Conservation (phyloP, 2,797 vertebrate genomes). For the Alauda arvensis region DNA sequence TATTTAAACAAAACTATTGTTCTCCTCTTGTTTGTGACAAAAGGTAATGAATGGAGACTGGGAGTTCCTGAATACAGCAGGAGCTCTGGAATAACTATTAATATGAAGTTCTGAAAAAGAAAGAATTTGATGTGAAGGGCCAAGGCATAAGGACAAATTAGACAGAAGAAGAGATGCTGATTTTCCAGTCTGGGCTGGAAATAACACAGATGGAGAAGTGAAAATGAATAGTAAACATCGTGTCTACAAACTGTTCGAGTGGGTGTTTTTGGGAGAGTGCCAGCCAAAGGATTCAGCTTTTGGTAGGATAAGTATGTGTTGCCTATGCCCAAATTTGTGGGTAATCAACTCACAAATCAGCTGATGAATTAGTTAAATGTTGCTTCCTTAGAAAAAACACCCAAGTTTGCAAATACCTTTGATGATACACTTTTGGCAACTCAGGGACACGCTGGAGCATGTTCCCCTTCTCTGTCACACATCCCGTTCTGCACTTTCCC, state of each 20-base stretch:
- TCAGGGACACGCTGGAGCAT: not conserved
- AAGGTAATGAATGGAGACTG: not conserved
- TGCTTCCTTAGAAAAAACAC: not conserved
- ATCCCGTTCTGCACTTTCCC: not conserved
- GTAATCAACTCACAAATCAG: not conserved
- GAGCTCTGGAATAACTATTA: conserved; percentile 16
- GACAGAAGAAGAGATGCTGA: not conserved
- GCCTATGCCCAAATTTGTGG: not conserved
- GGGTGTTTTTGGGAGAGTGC: not conserved
- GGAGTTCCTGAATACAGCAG: not conserved
- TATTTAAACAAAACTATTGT: not conserved
- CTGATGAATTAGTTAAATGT: not conserved
- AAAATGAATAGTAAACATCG: not conserved
- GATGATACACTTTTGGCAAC: not conserved
- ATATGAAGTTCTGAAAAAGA: not conserved
- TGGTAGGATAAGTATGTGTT: not conserved
- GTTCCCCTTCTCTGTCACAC: not conserved
- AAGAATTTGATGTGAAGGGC: not conserved
- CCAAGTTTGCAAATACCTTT: not conserved
- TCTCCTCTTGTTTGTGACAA: not conserved
- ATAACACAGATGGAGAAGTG: conserved; percentile 10
- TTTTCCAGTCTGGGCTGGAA: conserved; percentile 3
- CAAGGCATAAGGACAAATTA: not conserved
- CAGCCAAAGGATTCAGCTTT: not conserved
- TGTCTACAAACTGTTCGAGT: not conserved